Evolutionary conservation across 2,113 vertebrate species (phyloP).

Genomic region (Thamnaconus septentrionalis): DNA sequence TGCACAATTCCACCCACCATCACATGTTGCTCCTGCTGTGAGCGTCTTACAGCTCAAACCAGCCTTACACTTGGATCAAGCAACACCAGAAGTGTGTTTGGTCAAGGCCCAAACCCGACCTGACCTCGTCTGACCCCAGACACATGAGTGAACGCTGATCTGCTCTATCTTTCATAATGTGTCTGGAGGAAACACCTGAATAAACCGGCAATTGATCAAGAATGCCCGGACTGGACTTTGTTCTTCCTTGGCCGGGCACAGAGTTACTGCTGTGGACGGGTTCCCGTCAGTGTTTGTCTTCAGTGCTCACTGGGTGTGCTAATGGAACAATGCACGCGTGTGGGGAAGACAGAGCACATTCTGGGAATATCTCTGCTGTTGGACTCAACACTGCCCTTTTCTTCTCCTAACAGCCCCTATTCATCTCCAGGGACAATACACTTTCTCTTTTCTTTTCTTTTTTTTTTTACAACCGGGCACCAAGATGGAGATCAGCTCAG

Average conservation of each 20-base stretch:
- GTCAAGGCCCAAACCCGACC: background rate
- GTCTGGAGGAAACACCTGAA: slow-evolving; percentile 23
- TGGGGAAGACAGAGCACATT: slow-evolving; percentile 73
- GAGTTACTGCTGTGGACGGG: background rate
- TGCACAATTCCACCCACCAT: slow-evolving; percentile 57
- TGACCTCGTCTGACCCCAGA: background rate
- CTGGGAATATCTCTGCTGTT: slow-evolving; percentile 76
- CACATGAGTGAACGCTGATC: slow-evolving; percentile 21
- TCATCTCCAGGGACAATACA: slow-evolving; percentile 76
- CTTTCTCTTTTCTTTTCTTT: slow-evolving; percentile 61
- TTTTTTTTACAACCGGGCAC: slow-evolving; percentile 48
- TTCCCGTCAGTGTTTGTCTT: slow-evolving; percentile 18
- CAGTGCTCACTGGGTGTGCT: slow-evolving; percentile 23
- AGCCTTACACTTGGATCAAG: slow-evolving; percentile 7
- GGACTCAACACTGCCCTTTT: slow-evolving; percentile 77
- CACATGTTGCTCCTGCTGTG: slow-evolving; percentile 60
- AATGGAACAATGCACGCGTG: slow-evolving; percentile 68
- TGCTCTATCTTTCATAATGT: slow-evolving; percentile 33
- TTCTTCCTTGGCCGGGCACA: background rate
- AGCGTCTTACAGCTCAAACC: slow-evolving; percentile 1
- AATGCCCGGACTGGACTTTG: background rate
- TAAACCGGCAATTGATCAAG: slow-evolving; percentile 8
- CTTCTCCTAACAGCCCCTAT: slow-evolving; percentile 75
- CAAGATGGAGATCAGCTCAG: slow-evolving; percentile 40
- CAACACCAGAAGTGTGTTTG: slow-evolving; percentile 1